Evolutionary conservation across 2,797 vertebrate species (phyloP).

Genomic region (Melanotaenia parkinsoni): DNA sequence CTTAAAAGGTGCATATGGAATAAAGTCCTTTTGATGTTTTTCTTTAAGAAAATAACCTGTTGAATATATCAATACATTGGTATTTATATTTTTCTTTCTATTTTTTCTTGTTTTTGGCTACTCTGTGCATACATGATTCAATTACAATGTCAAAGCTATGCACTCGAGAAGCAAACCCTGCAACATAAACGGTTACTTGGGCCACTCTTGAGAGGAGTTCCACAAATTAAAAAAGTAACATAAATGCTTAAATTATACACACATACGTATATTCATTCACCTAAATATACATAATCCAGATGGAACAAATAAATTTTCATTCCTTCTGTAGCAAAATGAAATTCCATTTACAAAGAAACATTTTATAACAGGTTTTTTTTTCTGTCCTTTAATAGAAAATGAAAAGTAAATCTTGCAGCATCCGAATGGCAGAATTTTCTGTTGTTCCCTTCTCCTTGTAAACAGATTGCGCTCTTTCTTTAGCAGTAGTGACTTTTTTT

Average conservation of each 20-base stretch:
- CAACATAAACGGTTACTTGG: constrained; percentile 76
- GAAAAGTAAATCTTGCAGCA: constrained; percentile 83
- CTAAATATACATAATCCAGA: constrained; percentile 71
- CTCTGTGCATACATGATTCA: constrained; percentile 90
- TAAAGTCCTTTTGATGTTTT: constrained; percentile 96
- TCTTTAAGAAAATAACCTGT: constrained; percentile 96
- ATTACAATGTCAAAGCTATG: constrained; percentile 87
- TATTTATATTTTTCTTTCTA: constrained; percentile 85
- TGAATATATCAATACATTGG: constrained; percentile 91
- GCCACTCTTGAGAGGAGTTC: constrained; percentile 80
- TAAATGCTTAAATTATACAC: constrained; percentile 78
- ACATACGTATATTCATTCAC: constrained; percentile 69
- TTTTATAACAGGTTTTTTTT: constrained; percentile 89
- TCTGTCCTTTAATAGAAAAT: constrained; percentile 86
- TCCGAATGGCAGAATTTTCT: constrained; percentile 88
- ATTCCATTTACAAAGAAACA: constrained; percentile 86
- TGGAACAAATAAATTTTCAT: constrained; percentile 85
- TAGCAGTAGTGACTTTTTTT: constrained; percentile 91
- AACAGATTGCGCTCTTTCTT: constrained; percentile 86
- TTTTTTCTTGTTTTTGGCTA: constrained; percentile 80
- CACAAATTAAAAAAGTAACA: constrained; percentile 70
- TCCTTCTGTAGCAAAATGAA: constrained; percentile 88
- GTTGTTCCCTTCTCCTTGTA: constrained; percentile 87
- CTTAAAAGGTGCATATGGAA: constrained; percentile 97
- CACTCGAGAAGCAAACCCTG: constrained; percentile 85